A percentile compares a stretch with the other conserved stretches of the same genome.
phyloP scores from a whole-genome alignment of 2,888 invertebrate genomes.

The Coelinius sp. region DNA sequence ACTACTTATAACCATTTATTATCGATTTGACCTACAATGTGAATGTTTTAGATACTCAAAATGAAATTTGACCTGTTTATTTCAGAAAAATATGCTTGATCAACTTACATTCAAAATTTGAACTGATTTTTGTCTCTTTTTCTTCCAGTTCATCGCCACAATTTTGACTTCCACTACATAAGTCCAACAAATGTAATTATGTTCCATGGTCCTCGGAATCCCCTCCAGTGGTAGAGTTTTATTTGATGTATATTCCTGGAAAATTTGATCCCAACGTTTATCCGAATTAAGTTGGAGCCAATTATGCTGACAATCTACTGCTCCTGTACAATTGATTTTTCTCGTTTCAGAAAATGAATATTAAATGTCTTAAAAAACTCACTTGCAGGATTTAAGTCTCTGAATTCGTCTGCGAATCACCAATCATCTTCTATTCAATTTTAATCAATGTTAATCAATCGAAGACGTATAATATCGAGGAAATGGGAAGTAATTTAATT shows the following conservation, averaged over 20 bases:
- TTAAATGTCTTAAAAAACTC: not conserved
- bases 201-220: not conserved
- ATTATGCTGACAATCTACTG: not conserved
- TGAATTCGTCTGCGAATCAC: not conserved
- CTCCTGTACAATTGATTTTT: not conserved
- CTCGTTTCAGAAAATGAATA: not conserved
- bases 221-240: not conserved
- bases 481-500: not conserved
- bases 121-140: not conserved
- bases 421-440: not conserved
- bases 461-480: not conserved
- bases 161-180: not conserved
- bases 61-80: not conserved
- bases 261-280: not conserved
- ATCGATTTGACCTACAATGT: not conserved
- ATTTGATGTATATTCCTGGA: not conserved
- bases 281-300: too few species aligned
- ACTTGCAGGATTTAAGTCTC: not conserved
- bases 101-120: not conserved
- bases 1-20: not conserved
- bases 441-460: not conserved
- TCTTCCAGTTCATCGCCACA: not conserved
- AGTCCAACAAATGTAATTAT: not conserved
- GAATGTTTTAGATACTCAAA: not conserved
- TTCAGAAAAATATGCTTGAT: not conserved